Percentiles rank a stretch among this genome's conserved stretches.
phyloP scores from a whole-genome alignment of 2,797 vertebrate genomes.

The Sebastes melanostomus region DNA sequence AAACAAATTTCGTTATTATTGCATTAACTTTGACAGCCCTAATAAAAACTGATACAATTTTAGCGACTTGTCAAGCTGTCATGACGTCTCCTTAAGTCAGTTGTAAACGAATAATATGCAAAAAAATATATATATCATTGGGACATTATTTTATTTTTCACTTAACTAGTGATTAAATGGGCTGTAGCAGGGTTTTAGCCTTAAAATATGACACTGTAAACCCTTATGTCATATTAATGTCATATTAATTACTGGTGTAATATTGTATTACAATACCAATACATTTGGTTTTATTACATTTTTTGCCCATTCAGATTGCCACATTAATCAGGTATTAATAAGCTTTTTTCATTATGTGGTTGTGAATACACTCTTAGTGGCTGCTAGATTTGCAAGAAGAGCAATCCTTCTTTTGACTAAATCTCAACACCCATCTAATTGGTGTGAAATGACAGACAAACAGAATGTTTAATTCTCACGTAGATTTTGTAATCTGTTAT shows the following conservation, averaged over 20 bases:
- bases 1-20: no score
- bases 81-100: background rate
- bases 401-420: background rate
- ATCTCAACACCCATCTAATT: background rate
- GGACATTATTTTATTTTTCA: background rate
- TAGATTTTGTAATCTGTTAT: conserved; percentile 14
- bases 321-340: background rate
- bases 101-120: background rate
- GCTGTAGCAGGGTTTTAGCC: background rate
- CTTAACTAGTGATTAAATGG: background rate
- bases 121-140: background rate
- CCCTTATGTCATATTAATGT: no score
- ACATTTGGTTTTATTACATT: background rate
- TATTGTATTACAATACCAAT: background rate
- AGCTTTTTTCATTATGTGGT: background rate
- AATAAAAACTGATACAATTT: background rate
- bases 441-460: background rate
- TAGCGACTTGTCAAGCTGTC: background rate
- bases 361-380: background rate
- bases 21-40: no score
- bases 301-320: no score
- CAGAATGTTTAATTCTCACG: background rate
- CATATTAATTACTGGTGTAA: background rate
- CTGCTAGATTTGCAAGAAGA: background rate
- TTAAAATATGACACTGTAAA: background rate